Evolutionary conservation across 35 echinoderm and acorn worm genomes (phyloP), one percentile per base, ranked within the genome.

Genomic region (Diadema setosum): DNA sequence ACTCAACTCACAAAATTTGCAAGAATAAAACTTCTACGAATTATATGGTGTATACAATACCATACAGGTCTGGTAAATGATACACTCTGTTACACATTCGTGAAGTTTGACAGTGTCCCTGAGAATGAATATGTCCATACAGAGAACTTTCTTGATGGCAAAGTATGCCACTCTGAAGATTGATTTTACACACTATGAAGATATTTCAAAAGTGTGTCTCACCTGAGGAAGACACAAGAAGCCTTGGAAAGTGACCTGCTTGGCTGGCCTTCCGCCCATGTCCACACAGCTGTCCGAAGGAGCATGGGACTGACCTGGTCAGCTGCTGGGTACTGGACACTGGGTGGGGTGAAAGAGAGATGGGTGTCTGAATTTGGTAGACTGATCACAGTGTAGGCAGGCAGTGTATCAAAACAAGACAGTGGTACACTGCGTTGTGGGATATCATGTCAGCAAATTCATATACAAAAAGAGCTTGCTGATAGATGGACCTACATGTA

Each of bases 181-280:
- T 9, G 78, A 43, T 43, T 9, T 29, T 55, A 9, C 15, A 30
- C 7, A 31, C 30, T 8, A 43, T 52, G 29, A 30, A 12, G 15
- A 43, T 11, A 49, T 55, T 17, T 12, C 36, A 25, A 49, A 18
- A 17, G 6, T 25, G 73, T 16, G n/a, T n/a, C 78, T 61, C 85
- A 91, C 94, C 59, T 83, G 3, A 95, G 32, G 41, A 81, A 88
- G 33, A 97, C 88, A 82, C 95, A 97, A 15, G 91, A 87, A 9
- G 81, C 50, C 4, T 21, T 29, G n/a, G 91, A 91, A 1, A 93
- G 80, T 17, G 85, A 15, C 36, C 35, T 25, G 26, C 58, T 80
- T 5, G 95, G 95, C 46, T 97, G 70, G 55, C 70, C 88, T 82
- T 91, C 88, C 31, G 91, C 95, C 95, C 95, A 97, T 1, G 95